Percentiles rank a stretch among this genome's conserved stretches.
phyloP scores from a whole-genome alignment of 2,113 vertebrate genomes.

The Peucedramus taeniatus region DNA sequence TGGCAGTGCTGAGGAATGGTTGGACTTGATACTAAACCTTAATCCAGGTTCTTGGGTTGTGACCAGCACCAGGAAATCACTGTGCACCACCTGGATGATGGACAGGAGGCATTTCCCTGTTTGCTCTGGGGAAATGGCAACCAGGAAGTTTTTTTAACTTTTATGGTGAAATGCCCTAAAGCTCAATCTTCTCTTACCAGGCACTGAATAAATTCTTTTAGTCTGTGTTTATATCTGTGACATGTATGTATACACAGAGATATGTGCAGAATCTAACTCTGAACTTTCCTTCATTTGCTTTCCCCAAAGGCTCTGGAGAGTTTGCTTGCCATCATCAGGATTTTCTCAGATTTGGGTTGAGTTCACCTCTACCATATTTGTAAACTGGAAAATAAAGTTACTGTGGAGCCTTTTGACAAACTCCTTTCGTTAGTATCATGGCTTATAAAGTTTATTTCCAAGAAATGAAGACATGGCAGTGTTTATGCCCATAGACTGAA shows the following conservation, averaged over 20 bases:
- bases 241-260: neutral
- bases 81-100: neutral
- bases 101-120: neutral
- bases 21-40: fast-evolving
- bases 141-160: constrained; percentile 6
- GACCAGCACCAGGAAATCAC: neutral
- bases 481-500: neutral
- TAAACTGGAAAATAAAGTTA: constrained; percentile 12
- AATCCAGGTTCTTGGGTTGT: neutral
- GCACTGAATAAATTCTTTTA: neutral
- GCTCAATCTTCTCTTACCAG: neutral
- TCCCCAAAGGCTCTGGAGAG: neutral
- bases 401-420: neutral
- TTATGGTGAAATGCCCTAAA: neutral
- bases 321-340: neutral
- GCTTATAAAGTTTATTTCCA: neutral
- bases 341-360: neutral
- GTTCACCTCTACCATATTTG: constrained; percentile 6
- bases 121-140: neutral
- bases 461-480: neutral
- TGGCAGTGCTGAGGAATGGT: neutral
- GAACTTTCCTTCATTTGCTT: neutral
- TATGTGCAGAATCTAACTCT: neutral
- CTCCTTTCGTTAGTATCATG: neutral
- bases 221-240: neutral